These are phyloP conservation scores for Lepilemur ruficaudatus DNA, from an alignment of 2,797 vertebrate genomes.

Conservation along the genomic window DNA sequence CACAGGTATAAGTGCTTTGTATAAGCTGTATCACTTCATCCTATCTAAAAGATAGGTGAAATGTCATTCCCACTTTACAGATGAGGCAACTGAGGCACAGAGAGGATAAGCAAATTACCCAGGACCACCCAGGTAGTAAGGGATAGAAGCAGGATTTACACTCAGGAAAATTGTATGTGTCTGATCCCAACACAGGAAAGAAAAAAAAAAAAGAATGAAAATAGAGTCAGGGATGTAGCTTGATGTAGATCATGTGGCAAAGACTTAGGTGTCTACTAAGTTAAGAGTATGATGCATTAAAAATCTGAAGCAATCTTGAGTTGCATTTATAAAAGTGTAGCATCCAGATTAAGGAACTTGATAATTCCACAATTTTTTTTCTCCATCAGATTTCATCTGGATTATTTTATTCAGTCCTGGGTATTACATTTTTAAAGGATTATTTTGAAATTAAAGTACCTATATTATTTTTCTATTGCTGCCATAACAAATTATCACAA, in stretches of 20 bases:
- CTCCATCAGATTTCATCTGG: conserved; percentile 3
- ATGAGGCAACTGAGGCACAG: background rate
- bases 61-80: background rate
- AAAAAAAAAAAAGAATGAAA: background rate
- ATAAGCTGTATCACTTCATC: background rate
- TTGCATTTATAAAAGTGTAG: background rate
- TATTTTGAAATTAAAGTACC: conserved; percentile 32
- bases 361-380: background rate
- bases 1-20: background rate
- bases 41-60: background rate
- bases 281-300: background rate
- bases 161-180: background rate
- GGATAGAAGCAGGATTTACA: background rate
- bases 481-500: background rate
- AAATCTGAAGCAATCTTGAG: background rate
- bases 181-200: background rate
- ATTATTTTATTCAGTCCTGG: background rate
- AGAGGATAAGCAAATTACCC: background rate
- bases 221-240: background rate
- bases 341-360: background rate
- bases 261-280: background rate
- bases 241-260: background rate
- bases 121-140: background rate
- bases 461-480: background rate
- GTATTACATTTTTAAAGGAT: conserved; percentile 18